Evolutionary conservation across 2,888 invertebrate genomes (phyloP), one percentile per base, ranked within the genome.

Genomic region (Bombylius major): DNA sequence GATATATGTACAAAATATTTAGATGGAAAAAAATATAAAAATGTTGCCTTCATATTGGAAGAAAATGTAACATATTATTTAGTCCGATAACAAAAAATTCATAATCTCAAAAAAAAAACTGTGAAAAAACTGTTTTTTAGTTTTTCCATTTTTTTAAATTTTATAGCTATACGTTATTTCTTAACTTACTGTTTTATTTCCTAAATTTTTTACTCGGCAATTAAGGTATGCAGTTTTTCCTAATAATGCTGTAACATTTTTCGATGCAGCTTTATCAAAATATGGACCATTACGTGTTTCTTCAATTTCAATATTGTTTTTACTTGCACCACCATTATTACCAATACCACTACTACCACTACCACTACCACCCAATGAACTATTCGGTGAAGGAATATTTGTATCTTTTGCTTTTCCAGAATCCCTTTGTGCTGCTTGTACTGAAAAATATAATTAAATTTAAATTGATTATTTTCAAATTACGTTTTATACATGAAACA

Each of bases 111-210:
- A 23, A 23, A 23, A 23, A 23, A 23, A 23, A 23, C 23, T 23
- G 23, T 23, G 23, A 23, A 23, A 3, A 23, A 23, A 23, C 23
- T n/a, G n/a, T n/a, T n/a, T n/a, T n/a, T n/a, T n/a, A n/a, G n/a
- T n/a, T n/a, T n/a, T n/a, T n/a, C n/a, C n/a, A n/a, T n/a, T n/a
- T n/a, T n/a, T n/a, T n/a, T n/a, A n/a, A n/a, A n/a, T n/a, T n/a
- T n/a, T n/a, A n/a, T n/a, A n/a, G n/a, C n/a, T n/a, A n/a, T n/a
- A n/a, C n/a, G n/a, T n/a, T n/a, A n/a, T n/a, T n/a, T n/a, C n/a
- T n/a, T n/a, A n/a, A n/a, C 87, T 84, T 69, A 92, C 91, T 76
- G 92, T 91, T 77, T 89, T 87, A 78, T 93, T 92, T 63, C 89
- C 89, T 71, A 92, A 78, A 77, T 91, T 91, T 77, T 90, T 90